These are phyloP conservation scores for Nemoura dubitans DNA, from an alignment of 2,888 invertebrate genomes.

Conservation along the genomic window DNA sequence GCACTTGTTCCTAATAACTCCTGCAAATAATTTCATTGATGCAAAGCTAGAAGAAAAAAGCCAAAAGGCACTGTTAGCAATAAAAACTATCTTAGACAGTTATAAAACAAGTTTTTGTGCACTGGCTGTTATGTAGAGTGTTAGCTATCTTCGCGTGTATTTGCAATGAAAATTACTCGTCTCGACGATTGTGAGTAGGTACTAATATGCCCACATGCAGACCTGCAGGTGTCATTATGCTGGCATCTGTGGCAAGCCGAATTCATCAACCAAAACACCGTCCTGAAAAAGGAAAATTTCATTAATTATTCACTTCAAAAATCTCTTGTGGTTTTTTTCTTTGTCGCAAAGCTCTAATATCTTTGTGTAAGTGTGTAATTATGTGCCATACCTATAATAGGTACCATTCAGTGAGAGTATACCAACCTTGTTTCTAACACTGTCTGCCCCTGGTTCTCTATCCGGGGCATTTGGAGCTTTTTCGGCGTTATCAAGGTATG, in stretches of 20 bases:
- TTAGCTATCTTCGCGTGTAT: neutral
- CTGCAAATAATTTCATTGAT: too few species aligned
- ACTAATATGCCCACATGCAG: too few species aligned
- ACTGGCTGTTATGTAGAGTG: neutral
- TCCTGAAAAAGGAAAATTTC: neutral
- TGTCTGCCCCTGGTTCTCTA: constrained; percentile 87
- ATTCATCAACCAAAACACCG: neutral
- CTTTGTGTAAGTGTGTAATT: neutral
- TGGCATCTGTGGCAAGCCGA: neutral
- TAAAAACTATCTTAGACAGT: neutral
- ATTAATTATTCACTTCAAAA: neutral
- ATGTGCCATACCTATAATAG: too few species aligned
- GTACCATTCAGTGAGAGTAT: too few species aligned
- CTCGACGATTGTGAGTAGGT: too few species aligned
- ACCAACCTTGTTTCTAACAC: constrained; percentile 72
- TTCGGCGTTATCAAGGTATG: constrained; percentile 95
- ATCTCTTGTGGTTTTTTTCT: too few species aligned
- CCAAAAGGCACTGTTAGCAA: too few species aligned
- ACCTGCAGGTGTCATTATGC: neutral
- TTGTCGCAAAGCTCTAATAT: too few species aligned
- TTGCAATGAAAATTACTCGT: too few species aligned
- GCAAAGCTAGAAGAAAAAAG: too few species aligned
- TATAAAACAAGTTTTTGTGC: neutral
- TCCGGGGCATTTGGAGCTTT: constrained; percentile 93
- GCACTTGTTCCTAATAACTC: too few species aligned